These are phyloP conservation scores for Neopipo cinnamomea DNA, from an alignment of 2,113 vertebrate genomes.

Conservation along the genomic window DNA sequence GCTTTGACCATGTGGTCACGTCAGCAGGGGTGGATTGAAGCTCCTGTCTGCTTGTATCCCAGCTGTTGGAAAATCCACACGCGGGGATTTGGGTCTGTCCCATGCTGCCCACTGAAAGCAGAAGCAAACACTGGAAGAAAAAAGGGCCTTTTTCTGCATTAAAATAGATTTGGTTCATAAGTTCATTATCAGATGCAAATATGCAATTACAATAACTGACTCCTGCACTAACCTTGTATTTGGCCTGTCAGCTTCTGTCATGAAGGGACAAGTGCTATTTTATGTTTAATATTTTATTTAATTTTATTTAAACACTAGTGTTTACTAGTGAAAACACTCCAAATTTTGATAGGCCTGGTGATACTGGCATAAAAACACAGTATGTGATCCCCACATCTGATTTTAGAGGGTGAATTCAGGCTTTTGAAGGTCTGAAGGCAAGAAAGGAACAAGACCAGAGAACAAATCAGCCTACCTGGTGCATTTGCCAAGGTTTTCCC, in stretches of 20 bases:
- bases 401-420: not conserved
- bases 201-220: not conserved
- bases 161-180: not conserved
- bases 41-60: not conserved
- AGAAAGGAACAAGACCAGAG: not conserved
- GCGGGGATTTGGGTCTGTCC: not conserved
- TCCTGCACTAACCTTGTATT: not conserved
- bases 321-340: not conserved
- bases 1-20: not conserved
- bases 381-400: not conserved
- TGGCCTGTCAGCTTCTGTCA: not conserved
- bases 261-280: fast-evolving
- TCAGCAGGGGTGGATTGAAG: not conserved
- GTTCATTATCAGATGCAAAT: not conserved
- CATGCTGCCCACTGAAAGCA: not conserved
- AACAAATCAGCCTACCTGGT: not conserved
- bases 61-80: not conserved
- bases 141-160: not conserved
- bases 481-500: not conserved
- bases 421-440: not conserved
- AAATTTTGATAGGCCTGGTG: not conserved
- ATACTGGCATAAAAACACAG: not conserved
- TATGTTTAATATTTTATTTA: not conserved
- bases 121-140: not conserved
- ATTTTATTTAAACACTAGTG: not conserved